Conservation (phyloP, 2,888 invertebrate species). For the Ornithoptera priamus region DNA sequence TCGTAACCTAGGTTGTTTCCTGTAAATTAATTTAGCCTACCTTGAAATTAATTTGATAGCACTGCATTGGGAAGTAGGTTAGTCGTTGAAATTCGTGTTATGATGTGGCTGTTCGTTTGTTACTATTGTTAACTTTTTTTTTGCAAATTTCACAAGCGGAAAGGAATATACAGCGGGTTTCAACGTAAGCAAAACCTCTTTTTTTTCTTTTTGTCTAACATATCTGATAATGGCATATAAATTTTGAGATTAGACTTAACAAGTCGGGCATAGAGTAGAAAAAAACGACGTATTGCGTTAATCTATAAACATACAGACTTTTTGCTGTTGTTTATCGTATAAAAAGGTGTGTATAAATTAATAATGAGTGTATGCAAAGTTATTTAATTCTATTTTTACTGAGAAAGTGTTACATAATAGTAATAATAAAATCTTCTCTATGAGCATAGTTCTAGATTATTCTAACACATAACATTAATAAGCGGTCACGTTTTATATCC, state of each 20-base stretch:
- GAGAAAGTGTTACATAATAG: no score
- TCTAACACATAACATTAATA: neutral
- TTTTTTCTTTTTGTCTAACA: no score
- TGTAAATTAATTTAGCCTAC: constrained; percentile 13
- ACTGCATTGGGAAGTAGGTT: constrained; percentile 15
- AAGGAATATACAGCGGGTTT: no score
- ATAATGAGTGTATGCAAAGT: no score
- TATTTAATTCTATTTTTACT: no score
- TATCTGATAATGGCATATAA: no score
- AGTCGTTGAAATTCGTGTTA: neutral
- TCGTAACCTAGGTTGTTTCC: constrained; percentile 7
- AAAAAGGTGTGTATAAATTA: neutral
- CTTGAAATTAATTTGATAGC: constrained; percentile 27
- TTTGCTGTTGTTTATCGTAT: neutral
- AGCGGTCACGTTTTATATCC: neutral
- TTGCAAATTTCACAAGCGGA: no score
- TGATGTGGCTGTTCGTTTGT: neutral
- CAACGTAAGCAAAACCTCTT: no score
- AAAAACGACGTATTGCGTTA: neutral
- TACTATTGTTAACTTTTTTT: neutral
- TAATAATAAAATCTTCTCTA: no score
- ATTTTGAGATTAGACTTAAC: no score
- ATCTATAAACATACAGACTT: neutral
- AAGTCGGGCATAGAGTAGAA: no score
- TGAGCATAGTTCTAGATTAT: neutral